Evolutionary conservation across 2,113 vertebrate genomes (phyloP).

Genomic region (Dipodomys stephensi): DNA sequence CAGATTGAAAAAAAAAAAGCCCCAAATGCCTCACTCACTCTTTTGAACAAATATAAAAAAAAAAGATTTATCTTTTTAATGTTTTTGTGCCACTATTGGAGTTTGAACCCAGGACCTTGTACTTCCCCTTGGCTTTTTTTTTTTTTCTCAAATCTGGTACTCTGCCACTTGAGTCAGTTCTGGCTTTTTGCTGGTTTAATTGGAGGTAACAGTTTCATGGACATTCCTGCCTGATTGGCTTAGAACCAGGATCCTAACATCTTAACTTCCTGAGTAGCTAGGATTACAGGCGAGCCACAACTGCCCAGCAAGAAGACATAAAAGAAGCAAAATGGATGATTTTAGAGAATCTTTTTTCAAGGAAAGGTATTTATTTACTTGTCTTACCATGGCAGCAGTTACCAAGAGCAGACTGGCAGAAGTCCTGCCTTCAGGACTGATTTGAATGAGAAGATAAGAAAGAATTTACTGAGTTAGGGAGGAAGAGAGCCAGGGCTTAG

Average conservation of each 20-base stretch:
- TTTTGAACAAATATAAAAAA: conserved; percentile 21
- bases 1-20: background rate
- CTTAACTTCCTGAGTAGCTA: no score
- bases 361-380: background rate
- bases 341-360: conserved; percentile 24
- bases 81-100: no score
- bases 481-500: background rate
- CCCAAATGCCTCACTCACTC: background rate
- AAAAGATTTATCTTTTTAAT: no score
- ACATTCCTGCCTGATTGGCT: no score
- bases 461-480: background rate
- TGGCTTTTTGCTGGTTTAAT: no score
- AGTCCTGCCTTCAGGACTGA: background rate
- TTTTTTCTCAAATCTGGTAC: no score
- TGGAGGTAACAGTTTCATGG: no score
- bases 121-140: no score
- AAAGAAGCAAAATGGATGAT: conserved; percentile 39
- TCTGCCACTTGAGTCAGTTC: no score
- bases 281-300: no score
- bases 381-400: background rate
- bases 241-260: no score
- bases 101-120: no score
- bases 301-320: background rate
- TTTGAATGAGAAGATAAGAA: background rate
- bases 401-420: background rate